Percentiles rank a stretch among this genome's conserved stretches.
Conservation (phyloP, 2,113 vertebrate genomes). For the Dunckerocampus dactyliophorus region DNA sequence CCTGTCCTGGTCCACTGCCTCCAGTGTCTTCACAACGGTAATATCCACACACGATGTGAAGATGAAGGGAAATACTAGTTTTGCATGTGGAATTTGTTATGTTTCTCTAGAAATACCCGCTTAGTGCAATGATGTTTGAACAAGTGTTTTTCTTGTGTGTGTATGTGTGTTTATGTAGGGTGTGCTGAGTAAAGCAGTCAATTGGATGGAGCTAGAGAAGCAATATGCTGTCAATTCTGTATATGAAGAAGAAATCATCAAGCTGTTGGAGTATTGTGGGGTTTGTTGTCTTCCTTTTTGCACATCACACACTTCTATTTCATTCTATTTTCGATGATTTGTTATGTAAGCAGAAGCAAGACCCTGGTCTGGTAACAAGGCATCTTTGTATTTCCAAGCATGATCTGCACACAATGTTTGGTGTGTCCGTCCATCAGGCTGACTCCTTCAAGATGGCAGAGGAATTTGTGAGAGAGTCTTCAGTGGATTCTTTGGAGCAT, state of each 20-base stretch:
- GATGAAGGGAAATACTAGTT: background rate
- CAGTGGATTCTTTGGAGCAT: constrained; percentile 68
- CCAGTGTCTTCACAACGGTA: constrained; percentile 96
- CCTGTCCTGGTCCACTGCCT: constrained; percentile 97
- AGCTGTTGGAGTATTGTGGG: constrained; percentile 94
- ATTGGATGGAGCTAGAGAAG: constrained; percentile 93
- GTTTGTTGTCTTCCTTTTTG: constrained; percentile 69
- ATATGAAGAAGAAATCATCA: constrained; percentile 93
- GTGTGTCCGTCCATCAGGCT: constrained; percentile 67
- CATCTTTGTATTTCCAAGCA: too few species aligned
- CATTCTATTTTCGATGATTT: background rate
- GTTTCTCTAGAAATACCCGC: background rate
- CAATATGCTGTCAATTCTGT: constrained; percentile 89
- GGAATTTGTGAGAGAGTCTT: constrained; percentile 76
- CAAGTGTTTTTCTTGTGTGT: constrained; percentile 7
- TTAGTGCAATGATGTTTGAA: too few species aligned
- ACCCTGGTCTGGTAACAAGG: too few species aligned
- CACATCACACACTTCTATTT: background rate
- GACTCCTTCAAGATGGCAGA: constrained; percentile 94
- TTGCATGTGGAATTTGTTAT: background rate
- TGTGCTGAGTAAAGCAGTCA: constrained; percentile 92
- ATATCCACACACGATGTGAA: constrained; percentile 15
- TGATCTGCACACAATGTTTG: background rate
- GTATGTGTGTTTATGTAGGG: constrained; percentile 79
- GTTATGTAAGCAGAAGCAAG: background rate